Evolutionary conservation across 2,113 vertebrate genomes (phyloP).

Genomic region (Panthera tigris): DNA sequence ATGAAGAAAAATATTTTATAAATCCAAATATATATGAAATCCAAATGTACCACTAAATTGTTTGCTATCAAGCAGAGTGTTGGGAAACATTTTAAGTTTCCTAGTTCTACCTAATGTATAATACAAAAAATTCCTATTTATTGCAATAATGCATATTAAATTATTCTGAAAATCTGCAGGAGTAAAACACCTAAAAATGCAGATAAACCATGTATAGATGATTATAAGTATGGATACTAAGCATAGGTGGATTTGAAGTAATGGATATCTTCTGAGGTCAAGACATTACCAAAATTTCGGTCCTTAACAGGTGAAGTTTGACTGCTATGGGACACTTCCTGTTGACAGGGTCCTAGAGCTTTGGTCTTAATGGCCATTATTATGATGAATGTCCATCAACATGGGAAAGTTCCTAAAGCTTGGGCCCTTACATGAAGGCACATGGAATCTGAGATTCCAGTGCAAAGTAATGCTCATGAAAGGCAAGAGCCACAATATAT

Average conservation of each 20-base stretch:
- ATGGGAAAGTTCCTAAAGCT: not conserved
- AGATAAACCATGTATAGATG: not conserved
- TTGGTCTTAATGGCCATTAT: not conserved
- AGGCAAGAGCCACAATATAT: not conserved
- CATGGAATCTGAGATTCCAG: not conserved
- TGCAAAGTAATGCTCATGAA: not conserved
- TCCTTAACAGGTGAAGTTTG: not conserved
- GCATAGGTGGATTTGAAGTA: not conserved
- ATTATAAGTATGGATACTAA: not conserved
- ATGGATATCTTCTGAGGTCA: not conserved
- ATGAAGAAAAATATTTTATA: not conserved
- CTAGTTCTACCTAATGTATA: not conserved
- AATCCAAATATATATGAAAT: not conserved
- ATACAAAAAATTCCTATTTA: not conserved
- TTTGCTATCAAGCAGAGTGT: not conserved
- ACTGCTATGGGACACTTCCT: not conserved
- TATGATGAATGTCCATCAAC: not conserved
- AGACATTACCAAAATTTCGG: not conserved
- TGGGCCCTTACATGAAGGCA: not conserved
- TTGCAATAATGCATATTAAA: not conserved
- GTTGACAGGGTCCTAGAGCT: not conserved
- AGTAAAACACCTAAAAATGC: not conserved
- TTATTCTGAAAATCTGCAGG: not conserved
- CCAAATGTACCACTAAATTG: not conserved
- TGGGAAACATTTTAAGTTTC: not conserved